Evolutionary conservation across 2,888 invertebrate species (phyloP), one percentile per base, ranked within the genome.

Genomic region (Epinotia bilunana): DNA sequence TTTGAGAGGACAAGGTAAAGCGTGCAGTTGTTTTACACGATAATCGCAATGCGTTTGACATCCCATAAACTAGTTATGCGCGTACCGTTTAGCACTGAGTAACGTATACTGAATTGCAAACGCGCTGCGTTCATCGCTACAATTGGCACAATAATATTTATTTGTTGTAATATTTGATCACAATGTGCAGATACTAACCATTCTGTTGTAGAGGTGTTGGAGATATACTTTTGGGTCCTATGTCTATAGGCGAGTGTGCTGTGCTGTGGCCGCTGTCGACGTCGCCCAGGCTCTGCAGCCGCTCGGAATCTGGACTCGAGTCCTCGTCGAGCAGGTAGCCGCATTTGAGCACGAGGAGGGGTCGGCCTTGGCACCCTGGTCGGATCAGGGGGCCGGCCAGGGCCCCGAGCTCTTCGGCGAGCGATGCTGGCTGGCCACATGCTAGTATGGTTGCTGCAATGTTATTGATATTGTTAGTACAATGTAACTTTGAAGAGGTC

Each of bases 191-290:
- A 60, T 65, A 81, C 86, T 80, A 77, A 92, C 92, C 91, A 87
- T 91, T 94, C 84, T 94, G 92, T 85, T 95, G 93, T 82, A 96
- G 94, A 3, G 94, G 95, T 73, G 96, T 95, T 12, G 97, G 98
- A 53, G 98, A 98, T 90, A 97, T 95, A 80, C 97, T 97, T 91
- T 98, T 98, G 69, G 97, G 97, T 39, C 97, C 98, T 77, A 95
- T 95, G 81, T 98, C 98, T 62, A 95, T 95, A 0, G 98, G 98
- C 0, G 98, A 98, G 88, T 98, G 98, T 64, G 98, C 97, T 23
- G 98, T 98, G 81, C 98, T 98, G 86, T 98, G 98, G 1, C 98
- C 98, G 82, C 98, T 98, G 87, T 98, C 98, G 13, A 97, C 96
- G 85, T 97, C 96, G 5, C 95, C 95, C 68, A 95, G 87, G 87